phyloP scores from a whole-genome alignment of 1,140 invertebrate genomes.

The Habropoda laboriosa region DNA sequence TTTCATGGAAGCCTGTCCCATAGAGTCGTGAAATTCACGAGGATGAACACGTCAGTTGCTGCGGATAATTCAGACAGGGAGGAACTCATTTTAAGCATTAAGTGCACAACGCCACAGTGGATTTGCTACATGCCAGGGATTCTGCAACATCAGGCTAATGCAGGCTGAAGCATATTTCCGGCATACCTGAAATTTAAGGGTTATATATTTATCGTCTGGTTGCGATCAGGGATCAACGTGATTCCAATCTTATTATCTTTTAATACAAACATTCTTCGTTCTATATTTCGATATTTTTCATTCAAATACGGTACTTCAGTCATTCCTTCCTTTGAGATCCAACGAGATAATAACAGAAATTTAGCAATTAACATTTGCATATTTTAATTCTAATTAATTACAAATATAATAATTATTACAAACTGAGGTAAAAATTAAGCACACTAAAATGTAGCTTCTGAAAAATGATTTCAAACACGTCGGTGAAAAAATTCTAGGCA shows the following conservation, averaged over 20 bases:
- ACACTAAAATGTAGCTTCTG: no score
- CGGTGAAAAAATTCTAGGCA: no score
- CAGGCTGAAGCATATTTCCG: constrained; percentile 7
- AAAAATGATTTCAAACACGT: no score
- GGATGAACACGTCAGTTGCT: constrained; percentile 20
- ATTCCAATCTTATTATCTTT: neutral
- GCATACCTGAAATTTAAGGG: neutral
- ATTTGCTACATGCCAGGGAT: constrained; percentile 1
- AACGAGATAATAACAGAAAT: no score
- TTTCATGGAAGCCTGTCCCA: neutral
- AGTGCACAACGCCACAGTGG: constrained; percentile 7
- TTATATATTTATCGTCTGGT: neutral
- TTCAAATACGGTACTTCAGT: no score
- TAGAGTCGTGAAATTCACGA: neutral
- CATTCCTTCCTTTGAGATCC: no score
- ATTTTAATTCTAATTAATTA: no score
- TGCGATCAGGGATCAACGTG: neutral
- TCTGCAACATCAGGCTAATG: constrained; percentile 16
- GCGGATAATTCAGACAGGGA: constrained; percentile 14
- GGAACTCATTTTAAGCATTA: constrained; percentile 29
- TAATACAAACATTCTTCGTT: no score
- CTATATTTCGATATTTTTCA: no score
- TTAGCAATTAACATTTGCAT: no score
- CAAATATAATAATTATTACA: no score
- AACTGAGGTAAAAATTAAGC: no score